Percentiles rank a stretch among this genome's conserved stretches.
phyloP scores from a whole-genome alignment of 2,888 invertebrate species.

The Meandrusa payeni region DNA sequence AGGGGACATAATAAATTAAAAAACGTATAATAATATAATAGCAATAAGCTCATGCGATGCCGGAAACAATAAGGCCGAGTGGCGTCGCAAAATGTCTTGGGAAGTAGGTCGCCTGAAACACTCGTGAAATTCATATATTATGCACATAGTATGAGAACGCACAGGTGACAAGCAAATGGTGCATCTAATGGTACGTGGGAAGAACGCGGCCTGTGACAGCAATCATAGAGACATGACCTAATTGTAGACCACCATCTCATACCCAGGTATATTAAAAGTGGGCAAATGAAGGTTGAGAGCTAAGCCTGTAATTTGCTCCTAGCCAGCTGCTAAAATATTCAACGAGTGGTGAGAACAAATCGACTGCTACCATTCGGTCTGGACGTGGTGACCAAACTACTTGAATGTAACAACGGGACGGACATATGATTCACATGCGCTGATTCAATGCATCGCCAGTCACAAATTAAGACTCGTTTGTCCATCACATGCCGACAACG shows the following conservation, averaged over 20 bases:
- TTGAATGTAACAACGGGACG: too few species aligned
- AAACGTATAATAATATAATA: too few species aligned
- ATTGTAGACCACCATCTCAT: slow-evolving; percentile 46
- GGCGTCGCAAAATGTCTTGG: slow-evolving; percentile 1
- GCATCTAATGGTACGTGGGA: slow-evolving; percentile 45
- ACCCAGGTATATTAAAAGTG: slow-evolving; percentile 48
- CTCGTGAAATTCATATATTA: slow-evolving; percentile 17
- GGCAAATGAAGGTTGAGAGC: slow-evolving; percentile 41
- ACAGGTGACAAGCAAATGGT: slow-evolving; percentile 32
- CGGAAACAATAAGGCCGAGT: neutral
- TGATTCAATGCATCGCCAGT: too few species aligned
- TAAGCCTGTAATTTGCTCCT: slow-evolving; percentile 65
- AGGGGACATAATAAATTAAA: too few species aligned
- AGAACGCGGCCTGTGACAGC: slow-evolving; percentile 42
- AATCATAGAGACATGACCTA: slow-evolving; percentile 60
- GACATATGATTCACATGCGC: too few species aligned
- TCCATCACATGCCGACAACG: too few species aligned
- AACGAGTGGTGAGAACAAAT: slow-evolving; percentile 54
- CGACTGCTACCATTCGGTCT: slow-evolving; percentile 37
- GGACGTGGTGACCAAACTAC: neutral
- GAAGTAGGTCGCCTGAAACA: slow-evolving; percentile 15
- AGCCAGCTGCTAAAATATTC: slow-evolving; percentile 66
- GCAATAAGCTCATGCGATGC: too few species aligned
- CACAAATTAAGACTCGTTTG: too few species aligned
- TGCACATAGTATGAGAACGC: slow-evolving; percentile 32